Evolutionary conservation across 2,888 invertebrate species (phyloP), one percentile per base, ranked within the genome.

Genomic region (Heliconius cydno): DNA sequence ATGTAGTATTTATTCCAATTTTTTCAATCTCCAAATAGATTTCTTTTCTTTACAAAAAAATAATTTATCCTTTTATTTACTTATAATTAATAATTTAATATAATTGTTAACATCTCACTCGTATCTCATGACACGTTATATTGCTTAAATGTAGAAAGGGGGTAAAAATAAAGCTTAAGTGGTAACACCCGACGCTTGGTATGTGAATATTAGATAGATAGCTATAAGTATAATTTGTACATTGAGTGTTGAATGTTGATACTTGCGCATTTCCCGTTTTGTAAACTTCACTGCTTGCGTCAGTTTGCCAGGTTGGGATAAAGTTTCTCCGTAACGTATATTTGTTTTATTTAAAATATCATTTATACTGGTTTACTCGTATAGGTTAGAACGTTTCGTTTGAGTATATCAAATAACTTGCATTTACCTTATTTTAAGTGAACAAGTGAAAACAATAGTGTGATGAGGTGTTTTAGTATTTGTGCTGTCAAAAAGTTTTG

Each of bases 401-500:
- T 12, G 34, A 63, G 19, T 38, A 80, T 57, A 38, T 65, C 15
- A 65, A 74, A 46, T 60, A 73, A 78, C 71, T 70, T 72, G 60
- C 78, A 67, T 77, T 77, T 76, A 66, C 75, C n/a, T 76, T 72
- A 71, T 78, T 75, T 77, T 68, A 73, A 67, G 76, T 76, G 73
- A 68, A 19, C 15, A 30, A 68, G 68, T 63, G 68, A 79, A 70
- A 80, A 76, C 46, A 83, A 79, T 77, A 76, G 75, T 77, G 86
- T 86, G 86, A 85, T 86, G 84, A 84, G 83, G 88, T 86, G 85
- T 84, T 85, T 82, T 79, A 83, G 83, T 84, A 82, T 84, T 84
- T 86, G 90, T 91, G 90, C 89, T 88, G 90, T 89, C 84, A 84
- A 89, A 90, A 91, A 92, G 91, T 92, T 92, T 91, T 82, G 79